Conservation (phyloP, 2,888 invertebrate genomes). For the Spisula solida region DNA sequence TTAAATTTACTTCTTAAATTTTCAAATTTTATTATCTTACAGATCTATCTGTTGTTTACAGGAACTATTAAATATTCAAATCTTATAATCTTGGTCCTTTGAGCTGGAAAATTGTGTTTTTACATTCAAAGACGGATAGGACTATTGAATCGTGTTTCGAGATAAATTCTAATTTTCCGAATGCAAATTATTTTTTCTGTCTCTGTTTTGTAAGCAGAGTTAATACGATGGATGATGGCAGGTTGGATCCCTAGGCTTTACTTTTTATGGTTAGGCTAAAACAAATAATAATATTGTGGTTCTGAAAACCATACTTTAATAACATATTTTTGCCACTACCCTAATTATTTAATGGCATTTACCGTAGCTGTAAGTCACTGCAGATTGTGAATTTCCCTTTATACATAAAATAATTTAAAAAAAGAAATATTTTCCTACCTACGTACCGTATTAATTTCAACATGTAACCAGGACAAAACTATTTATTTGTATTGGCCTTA, state of each 20-base stretch:
- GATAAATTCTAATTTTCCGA: slow-evolving; percentile 23
- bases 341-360: too few relatives aligned
- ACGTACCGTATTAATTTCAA: too few relatives aligned
- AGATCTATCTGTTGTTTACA: slow-evolving; percentile 1
- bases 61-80: background rate
- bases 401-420: too few relatives aligned
- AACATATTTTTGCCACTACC: too few relatives aligned
- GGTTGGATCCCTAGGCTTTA: background rate
- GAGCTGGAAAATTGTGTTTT: background rate
- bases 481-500: background rate
- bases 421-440: too few relatives aligned
- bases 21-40: background rate
- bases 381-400: too few relatives aligned
- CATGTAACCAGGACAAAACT: too few relatives aligned
- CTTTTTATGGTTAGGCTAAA: background rate
- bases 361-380: too few relatives aligned
- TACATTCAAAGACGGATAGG: background rate
- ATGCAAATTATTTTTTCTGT: slow-evolving; percentile 28
- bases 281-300: too few relatives aligned
- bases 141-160: background rate
- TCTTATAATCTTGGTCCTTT: slow-evolving; percentile 14
- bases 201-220: slow-evolving; percentile 4
- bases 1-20: slow-evolving; percentile 18
- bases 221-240: background rate
- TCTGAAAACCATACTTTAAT: too few relatives aligned